Conservation (phyloP, 2,888 invertebrate genomes). For the Caenorhabditis angaria region DNA sequence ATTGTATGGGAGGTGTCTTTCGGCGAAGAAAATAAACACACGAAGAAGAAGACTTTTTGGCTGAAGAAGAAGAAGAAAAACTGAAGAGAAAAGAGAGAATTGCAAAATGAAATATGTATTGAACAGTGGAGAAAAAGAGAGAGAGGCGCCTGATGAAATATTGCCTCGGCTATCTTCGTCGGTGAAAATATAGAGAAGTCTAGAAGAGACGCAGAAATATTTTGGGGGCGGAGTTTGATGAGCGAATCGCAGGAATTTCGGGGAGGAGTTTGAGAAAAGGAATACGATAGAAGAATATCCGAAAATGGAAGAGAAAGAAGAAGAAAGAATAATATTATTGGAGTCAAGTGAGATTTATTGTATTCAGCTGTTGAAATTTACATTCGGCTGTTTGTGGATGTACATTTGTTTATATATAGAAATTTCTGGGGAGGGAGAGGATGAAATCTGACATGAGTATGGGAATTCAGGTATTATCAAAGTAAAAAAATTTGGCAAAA, state of each 20-base stretch:
- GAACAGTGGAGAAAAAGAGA: constrained; percentile 3
- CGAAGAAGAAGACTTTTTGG: background rate
- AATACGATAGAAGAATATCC: background rate
- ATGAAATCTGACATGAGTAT: background rate
- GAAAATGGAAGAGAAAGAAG: background rate
- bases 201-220: background rate
- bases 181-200: constrained; percentile 8
- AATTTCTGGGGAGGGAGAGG: background rate
- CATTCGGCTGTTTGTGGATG: background rate
- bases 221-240: constrained; percentile 17
- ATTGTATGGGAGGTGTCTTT: background rate
- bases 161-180: constrained; percentile 11
- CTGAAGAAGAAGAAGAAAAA: constrained; percentile 12
- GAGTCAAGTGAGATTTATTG: constrained; percentile 4
- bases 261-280: background rate
- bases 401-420: no score
- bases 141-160: constrained; percentile 36
- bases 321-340: constrained; percentile 2
- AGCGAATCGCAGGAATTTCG: constrained; percentile 16
- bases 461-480: no score
- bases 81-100: background rate
- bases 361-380: constrained; percentile 2
- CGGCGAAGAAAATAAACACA: constrained; percentile 6
- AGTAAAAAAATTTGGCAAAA: no score
- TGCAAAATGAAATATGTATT: constrained; percentile 2